Evolutionary conservation across 2,888 invertebrate species (phyloP).

Genomic region (Boloria euphrosyne): DNA sequence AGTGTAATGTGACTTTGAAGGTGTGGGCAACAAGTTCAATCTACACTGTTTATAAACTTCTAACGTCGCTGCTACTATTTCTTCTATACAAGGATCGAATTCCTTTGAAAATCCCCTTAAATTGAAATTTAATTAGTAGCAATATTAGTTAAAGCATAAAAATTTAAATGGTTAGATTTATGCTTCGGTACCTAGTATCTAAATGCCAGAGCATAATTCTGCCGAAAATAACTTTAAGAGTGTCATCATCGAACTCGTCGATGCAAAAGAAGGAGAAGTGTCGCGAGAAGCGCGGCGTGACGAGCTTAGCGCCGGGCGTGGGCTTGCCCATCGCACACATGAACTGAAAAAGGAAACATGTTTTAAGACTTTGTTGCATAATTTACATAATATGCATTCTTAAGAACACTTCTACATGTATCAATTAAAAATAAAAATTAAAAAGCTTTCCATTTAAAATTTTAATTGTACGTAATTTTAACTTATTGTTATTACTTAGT

Average conservation of each 20-base stretch:
- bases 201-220: constrained; percentile 97
- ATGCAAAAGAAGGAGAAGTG: constrained; percentile 93
- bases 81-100: constrained; percentile 95
- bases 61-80: constrained; percentile 93
- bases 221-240: constrained; percentile 92
- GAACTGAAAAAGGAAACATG: constrained; percentile 76
- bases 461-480: too few species aligned
- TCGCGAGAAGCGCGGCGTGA: constrained; percentile 92
- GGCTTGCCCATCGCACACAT: constrained; percentile 93
- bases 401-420: too few species aligned
- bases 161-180: background rate
- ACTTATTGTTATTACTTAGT: too few species aligned
- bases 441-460: too few species aligned
- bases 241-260: constrained; percentile 93
- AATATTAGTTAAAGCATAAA: background rate
- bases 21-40: constrained; percentile 93
- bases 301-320: constrained; percentile 90
- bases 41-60: constrained; percentile 93
- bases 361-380: too few species aligned
- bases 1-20: constrained; percentile 95
- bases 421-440: too few species aligned
- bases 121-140: background rate
- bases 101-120: constrained; percentile 95
- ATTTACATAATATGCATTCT: too few species aligned
- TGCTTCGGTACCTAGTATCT: constrained; percentile 87